A percentile compares a stretch with the other conserved stretches of the same genome.
phyloP scores from a whole-genome alignment of 2,888 invertebrate species.

The Gnatocerus cornutus region DNA sequence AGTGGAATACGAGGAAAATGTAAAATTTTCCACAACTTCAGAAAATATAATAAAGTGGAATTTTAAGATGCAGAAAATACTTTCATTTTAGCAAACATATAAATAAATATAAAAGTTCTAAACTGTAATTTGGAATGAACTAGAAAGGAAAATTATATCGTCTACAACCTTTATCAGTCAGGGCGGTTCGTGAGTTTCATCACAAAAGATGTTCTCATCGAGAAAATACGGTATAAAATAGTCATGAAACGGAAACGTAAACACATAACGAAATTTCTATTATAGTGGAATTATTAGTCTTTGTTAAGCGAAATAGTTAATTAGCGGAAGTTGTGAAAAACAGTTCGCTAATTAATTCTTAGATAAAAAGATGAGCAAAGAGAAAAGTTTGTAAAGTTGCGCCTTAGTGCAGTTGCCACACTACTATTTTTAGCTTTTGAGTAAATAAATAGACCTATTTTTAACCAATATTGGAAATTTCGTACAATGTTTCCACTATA shows the following conservation, averaged over 20 bases:
- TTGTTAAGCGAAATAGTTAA: constrained; percentile 27
- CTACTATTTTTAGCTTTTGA: background rate
- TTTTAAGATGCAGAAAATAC: constrained; percentile 39
- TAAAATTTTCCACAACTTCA: constrained; percentile 33
- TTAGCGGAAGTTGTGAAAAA: constrained; percentile 28
- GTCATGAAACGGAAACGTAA: constrained; percentile 10
- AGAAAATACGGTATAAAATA: constrained; percentile 1
- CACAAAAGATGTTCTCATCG: constrained; percentile 2
- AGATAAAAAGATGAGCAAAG: background rate
- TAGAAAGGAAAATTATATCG: constrained; percentile 32
- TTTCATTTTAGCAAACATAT: constrained; percentile 38
- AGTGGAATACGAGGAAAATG: constrained; percentile 33
- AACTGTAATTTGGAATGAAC: constrained; percentile 37
- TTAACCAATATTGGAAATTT: background rate
- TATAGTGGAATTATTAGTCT: constrained; percentile 20
- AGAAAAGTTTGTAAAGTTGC: background rate
- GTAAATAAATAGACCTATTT: constrained; percentile 9
- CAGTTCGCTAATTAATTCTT: constrained; percentile 20
- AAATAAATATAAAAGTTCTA: constrained; percentile 39
- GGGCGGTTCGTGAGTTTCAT: background rate
- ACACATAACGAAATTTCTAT: constrained; percentile 15
- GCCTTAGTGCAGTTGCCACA: background rate
- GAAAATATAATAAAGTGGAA: constrained; percentile 35
- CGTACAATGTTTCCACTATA: too few relatives aligned
- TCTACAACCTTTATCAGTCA: constrained; percentile 8